Evolutionary conservation across 2,797 vertebrate species (phyloP).

Genomic region (Lutjanus argentimaculatus): DNA sequence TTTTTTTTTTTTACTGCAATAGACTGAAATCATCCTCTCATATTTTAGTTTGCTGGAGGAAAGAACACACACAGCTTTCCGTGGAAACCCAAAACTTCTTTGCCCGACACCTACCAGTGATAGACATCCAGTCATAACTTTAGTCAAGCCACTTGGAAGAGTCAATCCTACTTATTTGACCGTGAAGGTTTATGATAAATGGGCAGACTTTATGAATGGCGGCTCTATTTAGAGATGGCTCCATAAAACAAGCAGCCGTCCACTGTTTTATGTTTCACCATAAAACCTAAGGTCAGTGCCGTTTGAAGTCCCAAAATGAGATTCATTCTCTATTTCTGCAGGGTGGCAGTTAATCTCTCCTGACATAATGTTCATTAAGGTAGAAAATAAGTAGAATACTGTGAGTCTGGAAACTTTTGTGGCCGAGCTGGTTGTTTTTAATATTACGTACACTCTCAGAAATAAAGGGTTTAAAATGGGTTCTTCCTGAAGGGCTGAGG

Average conservation of each 20-base stretch:
- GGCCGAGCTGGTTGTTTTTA: conserved; percentile 23
- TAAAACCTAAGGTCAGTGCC: conserved; percentile 67
- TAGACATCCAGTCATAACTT: conserved; percentile 50
- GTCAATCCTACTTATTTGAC: conserved; percentile 53
- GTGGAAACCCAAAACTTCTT: conserved; percentile 6
- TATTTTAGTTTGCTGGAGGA: background rate
- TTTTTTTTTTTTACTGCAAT: background rate
- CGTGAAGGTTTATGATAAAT: conserved; percentile 65
- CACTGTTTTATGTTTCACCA: conserved; percentile 58
- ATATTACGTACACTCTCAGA: background rate
- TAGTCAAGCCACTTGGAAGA: conserved; percentile 42
- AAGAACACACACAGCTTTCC: background rate
- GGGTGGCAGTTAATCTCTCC: conserved; percentile 33
- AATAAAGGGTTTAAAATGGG: no score
- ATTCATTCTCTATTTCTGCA: conserved; percentile 38
- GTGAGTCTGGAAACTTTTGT: conserved; percentile 30
- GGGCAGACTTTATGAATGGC: conserved; percentile 62
- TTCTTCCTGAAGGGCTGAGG: fast-evolving
- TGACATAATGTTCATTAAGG: conserved; percentile 44
- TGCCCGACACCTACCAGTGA: conserved; percentile 3
- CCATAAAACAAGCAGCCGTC: conserved; percentile 69
- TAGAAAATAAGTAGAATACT: background rate
- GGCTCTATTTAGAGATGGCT: conserved; percentile 71
- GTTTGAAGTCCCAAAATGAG: conserved; percentile 57
- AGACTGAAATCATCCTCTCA: background rate